Conservation (phyloP, 2,888 invertebrate species). For the Euzetes globulus region DNA sequence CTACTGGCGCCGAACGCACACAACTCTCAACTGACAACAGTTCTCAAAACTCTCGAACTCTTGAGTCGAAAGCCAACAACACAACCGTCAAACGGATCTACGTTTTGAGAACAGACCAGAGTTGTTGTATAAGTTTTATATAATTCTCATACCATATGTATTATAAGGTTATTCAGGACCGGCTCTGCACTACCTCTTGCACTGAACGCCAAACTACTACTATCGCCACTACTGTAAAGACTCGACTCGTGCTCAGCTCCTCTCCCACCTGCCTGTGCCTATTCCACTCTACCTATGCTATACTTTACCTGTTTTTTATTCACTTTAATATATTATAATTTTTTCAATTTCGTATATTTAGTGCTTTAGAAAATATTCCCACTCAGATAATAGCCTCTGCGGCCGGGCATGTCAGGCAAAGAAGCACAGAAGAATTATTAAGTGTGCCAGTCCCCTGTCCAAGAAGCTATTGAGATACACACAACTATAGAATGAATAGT, state of each 20-base stretch:
- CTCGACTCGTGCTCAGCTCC: conserved; percentile 23
- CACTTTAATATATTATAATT: conserved; percentile 4
- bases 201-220: background rate
- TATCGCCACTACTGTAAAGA: background rate
- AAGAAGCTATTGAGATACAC: background rate
- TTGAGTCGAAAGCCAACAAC: background rate
- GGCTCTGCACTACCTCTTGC: conserved; percentile 14
- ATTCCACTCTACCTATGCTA: background rate
- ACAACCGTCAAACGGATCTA: conserved; percentile 20
- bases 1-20: conserved; percentile 26
- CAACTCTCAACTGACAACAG: background rate
- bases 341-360: conserved; percentile 4
- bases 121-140: conserved; percentile 10
- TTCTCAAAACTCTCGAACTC: no score
- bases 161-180: conserved; percentile 27
- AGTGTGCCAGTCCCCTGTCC: background rate
- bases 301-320: background rate
- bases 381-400: background rate
- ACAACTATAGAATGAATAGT: background rate
- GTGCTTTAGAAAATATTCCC: background rate
- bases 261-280: conserved; percentile 30
- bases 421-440: background rate
- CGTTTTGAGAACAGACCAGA: background rate
- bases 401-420: background rate
- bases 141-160: background rate